These are phyloP conservation scores for Tetranychus cinnabarinus DNA, from an alignment of 1,140 invertebrate genomes.

Conservation along the genomic window DNA sequence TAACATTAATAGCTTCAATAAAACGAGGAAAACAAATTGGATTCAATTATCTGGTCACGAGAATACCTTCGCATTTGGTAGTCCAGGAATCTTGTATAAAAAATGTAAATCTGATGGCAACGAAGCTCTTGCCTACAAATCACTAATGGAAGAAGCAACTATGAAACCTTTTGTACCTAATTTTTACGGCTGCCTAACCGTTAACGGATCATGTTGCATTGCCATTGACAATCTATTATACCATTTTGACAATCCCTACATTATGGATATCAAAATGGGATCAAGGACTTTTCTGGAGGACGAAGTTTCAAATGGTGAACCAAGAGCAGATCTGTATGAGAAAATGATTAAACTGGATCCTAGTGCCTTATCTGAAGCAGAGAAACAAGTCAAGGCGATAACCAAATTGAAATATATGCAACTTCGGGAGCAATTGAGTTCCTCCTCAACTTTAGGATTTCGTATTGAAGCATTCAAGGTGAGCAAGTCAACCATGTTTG, in stretches of 20 bases:
- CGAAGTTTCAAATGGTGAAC: constrained; percentile 78
- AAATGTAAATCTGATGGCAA: constrained; percentile 35
- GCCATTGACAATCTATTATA: constrained; percentile 76
- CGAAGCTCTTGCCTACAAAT: constrained; percentile 46
- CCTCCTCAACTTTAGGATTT: constrained; percentile 73
- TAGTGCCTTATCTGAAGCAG: constrained; percentile 64
- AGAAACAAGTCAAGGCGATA: constrained; percentile 60
- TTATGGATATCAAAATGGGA: constrained; percentile 93
- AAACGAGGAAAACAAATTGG: constrained; percentile 32
- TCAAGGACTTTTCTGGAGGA: constrained; percentile 81
- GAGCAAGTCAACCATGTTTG: constrained; percentile 5
- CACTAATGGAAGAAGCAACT: constrained; percentile 40
- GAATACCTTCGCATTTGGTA: constrained; percentile 65
- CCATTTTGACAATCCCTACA: constrained; percentile 61
- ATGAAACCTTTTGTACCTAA: constrained; percentile 73
- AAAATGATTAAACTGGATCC: constrained; percentile 92
- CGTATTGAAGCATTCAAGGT: constrained; percentile 84
- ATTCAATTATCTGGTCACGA: constrained; percentile 74
- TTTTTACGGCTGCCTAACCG: constrained; percentile 52
- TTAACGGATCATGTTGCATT: constrained; percentile 55
- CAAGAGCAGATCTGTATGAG: constrained; percentile 87
- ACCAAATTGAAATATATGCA: constrained; percentile 91
- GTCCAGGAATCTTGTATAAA: constrained; percentile 81
- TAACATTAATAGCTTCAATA: no score
- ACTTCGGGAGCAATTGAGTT: constrained; percentile 81